Evolutionary conservation across 1,140 invertebrate species (phyloP).

Genomic region (Propsilocerus akamusi): DNA sequence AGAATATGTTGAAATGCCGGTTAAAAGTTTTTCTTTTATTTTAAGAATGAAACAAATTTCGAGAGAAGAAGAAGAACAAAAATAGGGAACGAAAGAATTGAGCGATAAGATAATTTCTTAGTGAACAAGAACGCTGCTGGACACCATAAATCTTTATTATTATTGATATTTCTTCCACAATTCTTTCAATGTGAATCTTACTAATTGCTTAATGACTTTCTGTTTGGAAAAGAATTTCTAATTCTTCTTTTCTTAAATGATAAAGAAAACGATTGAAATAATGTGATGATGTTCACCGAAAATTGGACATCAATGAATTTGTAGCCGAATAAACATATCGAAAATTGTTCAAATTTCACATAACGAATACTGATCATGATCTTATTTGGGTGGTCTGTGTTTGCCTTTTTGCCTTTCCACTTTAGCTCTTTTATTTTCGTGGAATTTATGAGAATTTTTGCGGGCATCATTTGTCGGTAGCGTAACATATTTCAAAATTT

Average conservation of each 20-base stretch:
- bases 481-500: background rate
- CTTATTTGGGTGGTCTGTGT: background rate
- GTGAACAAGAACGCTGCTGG: background rate
- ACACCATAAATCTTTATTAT: no score
- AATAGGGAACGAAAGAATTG: background rate
- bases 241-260: background rate
- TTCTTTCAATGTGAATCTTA: no score
- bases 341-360: conserved; percentile 1
- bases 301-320: conserved; percentile 2
- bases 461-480: background rate
- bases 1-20: background rate
- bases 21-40: no score
- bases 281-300: conserved; percentile 1
- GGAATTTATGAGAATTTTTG: conserved; percentile 1
- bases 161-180: no score
- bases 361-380: background rate
- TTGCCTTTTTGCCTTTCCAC: background rate
- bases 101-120: background rate
- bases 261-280: background rate
- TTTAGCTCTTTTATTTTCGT: background rate
- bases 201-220: no score
- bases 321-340: background rate
- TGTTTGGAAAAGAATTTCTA: no score
- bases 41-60: background rate
- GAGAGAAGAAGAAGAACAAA: background rate